Conservation (phyloP, 2,113 vertebrate species). For the Calidris pugnax region DNA sequence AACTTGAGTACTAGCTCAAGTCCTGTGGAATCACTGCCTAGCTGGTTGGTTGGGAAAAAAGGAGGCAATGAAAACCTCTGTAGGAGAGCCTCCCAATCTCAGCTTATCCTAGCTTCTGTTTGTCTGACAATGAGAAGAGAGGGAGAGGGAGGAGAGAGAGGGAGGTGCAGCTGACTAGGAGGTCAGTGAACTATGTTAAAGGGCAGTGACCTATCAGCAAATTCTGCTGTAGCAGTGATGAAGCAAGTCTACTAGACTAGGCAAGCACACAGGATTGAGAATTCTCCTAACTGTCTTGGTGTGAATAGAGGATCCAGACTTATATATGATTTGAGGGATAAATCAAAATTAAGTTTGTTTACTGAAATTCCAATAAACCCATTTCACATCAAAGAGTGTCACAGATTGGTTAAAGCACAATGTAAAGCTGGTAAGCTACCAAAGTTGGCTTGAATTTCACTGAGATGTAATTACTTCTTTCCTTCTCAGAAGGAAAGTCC, state of each 20-base stretch:
- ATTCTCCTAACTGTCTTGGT: neutral
- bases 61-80: neutral
- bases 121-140: neutral
- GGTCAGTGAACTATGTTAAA: neutral
- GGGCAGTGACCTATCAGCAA: neutral
- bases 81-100: neutral
- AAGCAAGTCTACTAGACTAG: neutral
- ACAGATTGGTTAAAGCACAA: neutral
- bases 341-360: neutral
- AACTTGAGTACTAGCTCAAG: neutral
- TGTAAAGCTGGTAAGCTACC: neutral
- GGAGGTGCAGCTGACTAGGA: neutral
- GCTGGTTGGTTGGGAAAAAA: neutral
- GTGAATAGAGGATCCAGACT: neutral
- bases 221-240: neutral
- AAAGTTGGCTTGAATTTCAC: neutral
- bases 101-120: neutral
- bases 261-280: neutral
- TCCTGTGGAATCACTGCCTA: neutral
- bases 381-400: neutral
- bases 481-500: constrained; percentile 81
- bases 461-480: constrained; percentile 46
- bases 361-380: neutral
- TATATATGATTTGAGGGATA: neutral
- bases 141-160: neutral